phyloP scores from a whole-genome alignment of 2,888 invertebrate species.

The Falcaria lacertinaria region DNA sequence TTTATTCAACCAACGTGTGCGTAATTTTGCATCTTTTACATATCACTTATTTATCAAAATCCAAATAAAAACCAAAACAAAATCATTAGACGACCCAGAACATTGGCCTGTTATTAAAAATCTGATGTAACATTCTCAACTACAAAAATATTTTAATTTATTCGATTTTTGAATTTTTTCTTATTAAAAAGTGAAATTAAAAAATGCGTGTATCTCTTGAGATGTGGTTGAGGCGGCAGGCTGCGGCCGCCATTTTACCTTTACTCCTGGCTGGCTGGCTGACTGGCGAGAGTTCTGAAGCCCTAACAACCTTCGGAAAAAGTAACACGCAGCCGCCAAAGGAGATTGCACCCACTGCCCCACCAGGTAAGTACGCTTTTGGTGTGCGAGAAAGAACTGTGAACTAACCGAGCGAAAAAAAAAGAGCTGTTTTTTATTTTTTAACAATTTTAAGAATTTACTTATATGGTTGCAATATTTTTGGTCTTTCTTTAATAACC shows the following conservation, averaged over 20 bases:
- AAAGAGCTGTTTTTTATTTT: too few species aligned
- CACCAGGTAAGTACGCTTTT: constrained; percentile 74
- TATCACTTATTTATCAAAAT: too few species aligned
- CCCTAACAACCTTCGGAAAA: constrained; percentile 85
- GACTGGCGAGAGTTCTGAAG: constrained; percentile 76
- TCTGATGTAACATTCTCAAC: too few species aligned
- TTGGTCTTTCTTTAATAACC: too few species aligned
- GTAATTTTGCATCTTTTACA: too few species aligned
- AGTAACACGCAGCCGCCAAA: constrained; percentile 80
- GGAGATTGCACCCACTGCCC: constrained; percentile 74
- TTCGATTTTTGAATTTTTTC: background rate
- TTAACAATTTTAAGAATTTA: too few species aligned
- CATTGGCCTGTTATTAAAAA: too few species aligned
- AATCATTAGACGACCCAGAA: too few species aligned
- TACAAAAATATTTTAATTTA: too few species aligned
- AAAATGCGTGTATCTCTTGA: constrained; percentile 61
- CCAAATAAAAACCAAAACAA: too few species aligned
- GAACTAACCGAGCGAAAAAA: background rate
- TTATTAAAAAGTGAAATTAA: constrained; percentile 12
- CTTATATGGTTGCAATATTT: too few species aligned
- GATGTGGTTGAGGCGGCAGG: constrained; percentile 68
- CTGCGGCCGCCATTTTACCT: constrained; percentile 58
- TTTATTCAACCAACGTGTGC: too few species aligned
- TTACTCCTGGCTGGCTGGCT: constrained; percentile 61
- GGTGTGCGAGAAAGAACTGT: background rate